Percentiles rank a stretch among this genome's conserved stretches.
These are phyloP conservation scores for Phataginus tricuspis DNA, from an alignment of 2,797 vertebrate species.

Conservation along the genomic window DNA sequence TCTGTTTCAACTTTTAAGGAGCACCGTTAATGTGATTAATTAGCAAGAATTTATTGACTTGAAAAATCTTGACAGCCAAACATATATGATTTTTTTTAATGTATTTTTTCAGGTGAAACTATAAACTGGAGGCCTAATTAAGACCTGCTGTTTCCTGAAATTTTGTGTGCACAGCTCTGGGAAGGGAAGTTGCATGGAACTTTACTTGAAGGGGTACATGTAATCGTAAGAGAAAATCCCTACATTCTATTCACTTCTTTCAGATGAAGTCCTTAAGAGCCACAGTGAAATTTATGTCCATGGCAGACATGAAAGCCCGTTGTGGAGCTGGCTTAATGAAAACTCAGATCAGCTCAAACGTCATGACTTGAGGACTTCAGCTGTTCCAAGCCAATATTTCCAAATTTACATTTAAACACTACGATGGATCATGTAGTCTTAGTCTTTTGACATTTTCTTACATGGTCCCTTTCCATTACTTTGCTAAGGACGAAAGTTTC, in stretches of 20 bases:
- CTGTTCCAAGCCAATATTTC: conserved; percentile 55
- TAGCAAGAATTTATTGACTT: conserved; percentile 89
- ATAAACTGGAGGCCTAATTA: conserved; percentile 88
- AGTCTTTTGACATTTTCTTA: conserved; percentile 72
- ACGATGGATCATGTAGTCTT: conserved; percentile 55
- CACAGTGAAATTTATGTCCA: conserved; percentile 80
- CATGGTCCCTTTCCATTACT: conserved; percentile 64
- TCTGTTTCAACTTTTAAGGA: conserved; percentile 88
- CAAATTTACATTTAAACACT: conserved; percentile 60
- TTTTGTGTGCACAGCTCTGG: conserved; percentile 78
- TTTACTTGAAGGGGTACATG: conserved; percentile 82
- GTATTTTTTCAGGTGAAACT: conserved; percentile 90
- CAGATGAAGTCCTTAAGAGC: conserved; percentile 81
- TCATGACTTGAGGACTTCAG: conserved; percentile 64
- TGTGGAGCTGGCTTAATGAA: conserved; percentile 72
- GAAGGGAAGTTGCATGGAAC: conserved; percentile 83
- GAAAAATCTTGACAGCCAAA: conserved; percentile 86
- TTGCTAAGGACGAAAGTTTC: conserved; percentile 64
- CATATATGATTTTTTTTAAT: conserved; percentile 87
- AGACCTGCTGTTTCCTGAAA: conserved; percentile 89
- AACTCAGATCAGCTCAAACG: conserved; percentile 75
- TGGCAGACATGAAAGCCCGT: conserved; percentile 80
- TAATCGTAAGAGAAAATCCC: conserved; percentile 84
- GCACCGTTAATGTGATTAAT: conserved; percentile 88
- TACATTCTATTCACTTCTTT: conserved; percentile 83